Evolutionary conservation across 1,140 invertebrate genomes (phyloP).

Genomic region (Rhagoletis pomonella): DNA sequence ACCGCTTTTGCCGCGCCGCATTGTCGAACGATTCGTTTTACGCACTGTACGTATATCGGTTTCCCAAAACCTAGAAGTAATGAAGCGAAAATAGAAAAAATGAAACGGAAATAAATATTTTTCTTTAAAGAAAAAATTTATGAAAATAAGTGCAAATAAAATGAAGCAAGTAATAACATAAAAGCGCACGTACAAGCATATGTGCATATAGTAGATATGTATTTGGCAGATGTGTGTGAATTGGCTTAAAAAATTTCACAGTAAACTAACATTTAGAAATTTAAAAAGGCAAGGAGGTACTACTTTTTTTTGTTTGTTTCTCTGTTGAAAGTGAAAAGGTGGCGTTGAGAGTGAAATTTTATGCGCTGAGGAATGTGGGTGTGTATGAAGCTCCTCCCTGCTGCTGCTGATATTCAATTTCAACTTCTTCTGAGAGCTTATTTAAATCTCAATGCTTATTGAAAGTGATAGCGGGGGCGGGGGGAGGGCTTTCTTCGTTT

Average conservation of each 20-base stretch:
- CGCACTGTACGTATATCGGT: slow-evolving; percentile 84
- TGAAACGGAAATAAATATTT: background rate
- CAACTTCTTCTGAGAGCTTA: background rate
- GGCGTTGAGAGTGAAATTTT: background rate
- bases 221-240: background rate
- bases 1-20: slow-evolving; percentile 66
- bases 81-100: background rate
- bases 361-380: background rate
- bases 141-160: background rate
- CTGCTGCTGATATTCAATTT: background rate
- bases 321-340: background rate
- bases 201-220: background rate
- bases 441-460: background rate
- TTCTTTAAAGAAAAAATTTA: background rate
- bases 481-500: background rate
- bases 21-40: slow-evolving; percentile 77
- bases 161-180: background rate
- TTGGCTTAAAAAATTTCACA: background rate
- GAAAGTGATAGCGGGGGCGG: background rate
- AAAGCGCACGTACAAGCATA: background rate
- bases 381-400: background rate
- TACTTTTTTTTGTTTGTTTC: background rate
- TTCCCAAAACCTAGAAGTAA: slow-evolving; percentile 80
- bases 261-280: background rate
- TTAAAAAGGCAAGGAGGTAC: background rate